Evolutionary conservation across 2,113 vertebrate species (phyloP).

Genomic region (Athene noctua): DNA sequence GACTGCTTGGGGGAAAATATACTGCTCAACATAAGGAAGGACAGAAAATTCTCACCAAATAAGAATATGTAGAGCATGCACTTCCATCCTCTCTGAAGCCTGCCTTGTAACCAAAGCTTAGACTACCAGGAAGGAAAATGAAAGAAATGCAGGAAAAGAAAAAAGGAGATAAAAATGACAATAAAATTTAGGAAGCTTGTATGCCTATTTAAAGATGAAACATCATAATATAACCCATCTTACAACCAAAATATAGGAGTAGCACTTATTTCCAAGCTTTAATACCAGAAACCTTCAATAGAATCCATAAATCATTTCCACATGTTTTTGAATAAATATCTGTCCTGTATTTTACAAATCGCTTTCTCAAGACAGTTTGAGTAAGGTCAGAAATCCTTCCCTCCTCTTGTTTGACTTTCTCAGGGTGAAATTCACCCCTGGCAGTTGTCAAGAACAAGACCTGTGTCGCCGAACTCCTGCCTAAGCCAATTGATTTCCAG

Average conservation of each 20-base stretch:
- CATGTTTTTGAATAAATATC: conserved; percentile 58
- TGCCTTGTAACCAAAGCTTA: not conserved
- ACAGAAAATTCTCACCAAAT: not conserved
- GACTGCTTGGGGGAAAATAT: not conserved
- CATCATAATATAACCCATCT: not conserved
- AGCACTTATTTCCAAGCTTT: conserved; percentile 26
- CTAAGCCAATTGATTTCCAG: conserved; percentile 50
- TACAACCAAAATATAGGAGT: conserved; percentile 5
- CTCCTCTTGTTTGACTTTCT: conserved; percentile 34
- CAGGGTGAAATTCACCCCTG: conserved; percentile 38
- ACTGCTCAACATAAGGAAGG: not conserved
- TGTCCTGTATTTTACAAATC: conserved; percentile 27
- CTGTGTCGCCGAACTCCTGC: conserved; percentile 5
- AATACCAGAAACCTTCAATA: conserved; percentile 34
- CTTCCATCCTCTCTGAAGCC: not conserved
- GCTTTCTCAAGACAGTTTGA: conserved; percentile 46
- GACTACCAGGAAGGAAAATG: not conserved
- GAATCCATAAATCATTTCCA: conserved; percentile 65
- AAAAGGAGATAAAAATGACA: not conserved
- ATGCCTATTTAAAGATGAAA: conserved; percentile 11
- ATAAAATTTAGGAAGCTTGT: not conserved
- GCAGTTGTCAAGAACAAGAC: conserved; percentile 24
- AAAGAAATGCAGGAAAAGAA: not conserved
- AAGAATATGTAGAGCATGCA: not conserved
- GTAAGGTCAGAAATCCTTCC: conserved; percentile 39